Evolutionary conservation across 1,140 invertebrate genomes (phyloP).

Genomic region (Drosophila albomicans): DNA sequence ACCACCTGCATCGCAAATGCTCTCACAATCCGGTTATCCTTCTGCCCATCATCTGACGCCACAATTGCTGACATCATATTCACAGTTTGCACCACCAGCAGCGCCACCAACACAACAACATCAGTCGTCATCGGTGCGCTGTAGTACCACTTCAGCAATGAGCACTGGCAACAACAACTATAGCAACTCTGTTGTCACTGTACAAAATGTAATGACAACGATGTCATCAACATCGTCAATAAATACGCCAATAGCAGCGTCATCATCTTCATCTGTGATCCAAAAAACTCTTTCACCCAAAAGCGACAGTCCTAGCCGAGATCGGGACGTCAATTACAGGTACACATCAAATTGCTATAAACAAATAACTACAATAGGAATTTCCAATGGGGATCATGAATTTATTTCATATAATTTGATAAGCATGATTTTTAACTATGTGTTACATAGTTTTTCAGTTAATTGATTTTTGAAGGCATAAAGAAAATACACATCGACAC

Average conservation of each 20-base stretch:
- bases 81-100: conserved; percentile 47
- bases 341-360: conserved; percentile 77
- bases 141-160: conserved; percentile 43
- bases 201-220: conserved; percentile 60
- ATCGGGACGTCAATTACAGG: conserved; percentile 94
- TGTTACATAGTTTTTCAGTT: too few species aligned
- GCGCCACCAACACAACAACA: conserved; percentile 37
- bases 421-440: too few species aligned
- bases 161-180: conserved; percentile 4
- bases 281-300: conserved; percentile 88
- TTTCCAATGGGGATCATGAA: neutral
- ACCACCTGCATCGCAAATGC: conserved; percentile 47
- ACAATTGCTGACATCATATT: conserved; percentile 62
- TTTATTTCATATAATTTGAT: too few species aligned
- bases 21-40: conserved; percentile 59
- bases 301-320: conserved; percentile 90
- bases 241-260: conserved; percentile 35
- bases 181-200: conserved; percentile 44
- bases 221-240: conserved; percentile 49
- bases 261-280: conserved; percentile 75
- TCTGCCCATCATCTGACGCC: conserved; percentile 34
- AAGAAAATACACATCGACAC: too few species aligned
- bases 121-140: conserved; percentile 45
- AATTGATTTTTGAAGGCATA: too few species aligned
- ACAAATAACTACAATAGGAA: too few species aligned